These are phyloP conservation scores for Tridacna crocea DNA, from an alignment of 2,888 invertebrate genomes.

Conservation along the genomic window DNA sequence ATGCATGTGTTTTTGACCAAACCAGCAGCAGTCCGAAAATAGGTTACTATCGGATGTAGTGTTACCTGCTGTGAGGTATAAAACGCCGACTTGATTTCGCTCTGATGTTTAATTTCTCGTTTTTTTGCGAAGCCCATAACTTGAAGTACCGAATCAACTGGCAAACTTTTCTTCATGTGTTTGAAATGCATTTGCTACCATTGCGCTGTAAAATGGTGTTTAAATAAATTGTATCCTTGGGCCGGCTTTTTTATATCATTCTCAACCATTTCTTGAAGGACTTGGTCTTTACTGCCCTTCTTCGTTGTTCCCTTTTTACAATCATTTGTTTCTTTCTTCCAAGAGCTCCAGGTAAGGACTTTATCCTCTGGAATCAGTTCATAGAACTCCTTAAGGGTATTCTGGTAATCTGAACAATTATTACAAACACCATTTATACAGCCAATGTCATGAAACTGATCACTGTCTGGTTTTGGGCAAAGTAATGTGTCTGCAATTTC, in stretches of 20 bases:
- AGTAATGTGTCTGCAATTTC: slow-evolving; percentile 49
- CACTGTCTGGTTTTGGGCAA: slow-evolving; percentile 44
- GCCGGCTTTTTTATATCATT: slow-evolving; percentile 41
- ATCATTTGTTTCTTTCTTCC: slow-evolving; percentile 28
- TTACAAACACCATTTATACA: slow-evolving; percentile 54
- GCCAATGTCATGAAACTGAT: slow-evolving; percentile 32
- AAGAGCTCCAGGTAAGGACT: slow-evolving; percentile 28
- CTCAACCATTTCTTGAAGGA: slow-evolving; percentile 34
- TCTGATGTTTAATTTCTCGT: slow-evolving; percentile 39
- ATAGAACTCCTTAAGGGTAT: slow-evolving; percentile 32
- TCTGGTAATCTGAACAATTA: slow-evolving; percentile 32
- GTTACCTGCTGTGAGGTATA: slow-evolving; percentile 47
- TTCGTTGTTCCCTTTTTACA: slow-evolving; percentile 20
- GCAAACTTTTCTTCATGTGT: slow-evolving; percentile 41
- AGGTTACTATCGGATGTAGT: slow-evolving; percentile 57
- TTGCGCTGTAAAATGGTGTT: slow-evolving; percentile 46
- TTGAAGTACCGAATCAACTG: slow-evolving; percentile 27
- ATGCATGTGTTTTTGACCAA: slow-evolving; percentile 37
- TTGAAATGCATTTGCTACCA: slow-evolving; percentile 56
- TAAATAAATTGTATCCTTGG: slow-evolving; percentile 36
- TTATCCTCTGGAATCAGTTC: slow-evolving; percentile 26
- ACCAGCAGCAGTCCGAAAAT: slow-evolving; percentile 25
- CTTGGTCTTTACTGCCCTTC: slow-evolving; percentile 31
- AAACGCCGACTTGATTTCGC: slow-evolving; percentile 49
- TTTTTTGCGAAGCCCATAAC: slow-evolving; percentile 87